These are phyloP conservation scores for Hirtodrosophila histrioides DNA, from an alignment of 2,888 invertebrate genomes.

Conservation along the genomic window DNA sequence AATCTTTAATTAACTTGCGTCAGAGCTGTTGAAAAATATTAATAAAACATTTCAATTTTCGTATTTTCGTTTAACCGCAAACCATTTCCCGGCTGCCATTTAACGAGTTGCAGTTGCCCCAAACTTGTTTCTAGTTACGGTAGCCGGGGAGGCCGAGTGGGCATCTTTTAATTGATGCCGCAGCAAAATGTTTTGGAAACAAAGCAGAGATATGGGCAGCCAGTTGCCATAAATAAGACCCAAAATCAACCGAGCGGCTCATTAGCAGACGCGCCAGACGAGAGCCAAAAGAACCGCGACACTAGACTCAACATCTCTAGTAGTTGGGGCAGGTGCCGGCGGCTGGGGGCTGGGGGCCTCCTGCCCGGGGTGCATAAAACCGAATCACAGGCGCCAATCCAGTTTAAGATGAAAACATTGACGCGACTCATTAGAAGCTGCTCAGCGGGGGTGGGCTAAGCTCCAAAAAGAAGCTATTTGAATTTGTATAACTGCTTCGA, in stretches of 20 bases:
- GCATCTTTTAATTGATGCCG: conserved; percentile 66
- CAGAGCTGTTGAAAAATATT: conserved; percentile 72
- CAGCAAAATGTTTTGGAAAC: conserved; percentile 71
- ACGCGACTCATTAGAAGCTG: conserved; percentile 55
- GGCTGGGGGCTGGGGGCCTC: conserved; percentile 31
- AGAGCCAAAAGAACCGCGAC: conserved; percentile 17
- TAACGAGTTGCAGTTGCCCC: conserved; percentile 21
- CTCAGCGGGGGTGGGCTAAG: conserved; percentile 54
- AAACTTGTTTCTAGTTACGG: conserved; percentile 44
- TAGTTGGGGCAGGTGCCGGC: conserved; percentile 21
- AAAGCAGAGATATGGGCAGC: conserved; percentile 62
- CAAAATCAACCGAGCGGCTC: conserved; percentile 57
- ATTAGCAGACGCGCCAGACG: conserved; percentile 49
- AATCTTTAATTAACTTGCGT: conserved; percentile 70
- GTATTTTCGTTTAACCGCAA: conserved; percentile 37
- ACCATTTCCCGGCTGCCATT: conserved; percentile 38
- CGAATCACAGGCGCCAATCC: conserved; percentile 48
- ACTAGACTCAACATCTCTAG: conserved; percentile 5
- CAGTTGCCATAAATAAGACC: conserved; percentile 62
- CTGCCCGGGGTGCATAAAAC: conserved; percentile 50
- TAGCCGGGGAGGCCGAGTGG: conserved; percentile 28
- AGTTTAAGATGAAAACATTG: conserved; percentile 63
- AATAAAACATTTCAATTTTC: conserved; percentile 77
- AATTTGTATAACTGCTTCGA: conserved; percentile 38
- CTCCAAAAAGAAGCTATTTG: conserved; percentile 29